Conservation (phyloP, 2,888 invertebrate genomes). For the Dynastes tityus region DNA sequence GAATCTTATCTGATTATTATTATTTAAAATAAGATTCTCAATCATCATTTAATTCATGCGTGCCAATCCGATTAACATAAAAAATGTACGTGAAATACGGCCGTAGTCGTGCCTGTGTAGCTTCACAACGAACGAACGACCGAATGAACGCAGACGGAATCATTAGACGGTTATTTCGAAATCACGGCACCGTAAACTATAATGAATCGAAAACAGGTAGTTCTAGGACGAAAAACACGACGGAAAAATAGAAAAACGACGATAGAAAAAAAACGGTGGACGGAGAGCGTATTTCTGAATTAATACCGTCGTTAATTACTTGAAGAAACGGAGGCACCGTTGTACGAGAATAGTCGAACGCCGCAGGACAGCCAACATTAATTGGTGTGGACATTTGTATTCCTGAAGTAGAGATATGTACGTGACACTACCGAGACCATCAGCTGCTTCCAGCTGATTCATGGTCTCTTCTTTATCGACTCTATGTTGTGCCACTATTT, state of each 20-base stretch:
- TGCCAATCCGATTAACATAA: conserved; percentile 32
- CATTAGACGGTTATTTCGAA: conserved; percentile 39
- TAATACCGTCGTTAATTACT: conserved; percentile 53
- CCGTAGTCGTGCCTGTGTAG: conserved; percentile 5
- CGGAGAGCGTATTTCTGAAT: conserved; percentile 49
- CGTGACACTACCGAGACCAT: conserved; percentile 57
- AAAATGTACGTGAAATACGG: conserved; percentile 35
- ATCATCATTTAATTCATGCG: conserved; percentile 22
- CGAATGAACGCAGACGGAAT: conserved; percentile 36
- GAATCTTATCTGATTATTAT: conserved; percentile 22
- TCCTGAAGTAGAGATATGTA: conserved; percentile 55
- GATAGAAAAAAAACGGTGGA: conserved; percentile 33
- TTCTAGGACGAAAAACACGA: conserved; percentile 39
- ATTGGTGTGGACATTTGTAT: conserved; percentile 58
- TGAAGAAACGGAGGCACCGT: conserved; percentile 48
- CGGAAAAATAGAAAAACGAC: conserved; percentile 37
- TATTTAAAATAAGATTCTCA: conserved; percentile 13
- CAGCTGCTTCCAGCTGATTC: conserved; percentile 57
- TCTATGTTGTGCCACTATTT: conserved; percentile 39
- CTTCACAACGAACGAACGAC: conserved; percentile 1
- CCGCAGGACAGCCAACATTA: conserved; percentile 55
- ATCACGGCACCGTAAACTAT: conserved; percentile 41
- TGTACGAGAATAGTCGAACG: conserved; percentile 49
- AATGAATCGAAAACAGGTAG: conserved; percentile 43
- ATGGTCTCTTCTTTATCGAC: conserved; percentile 54